Conservation (phyloP, 2,113 vertebrate genomes). For the Nettapus auritus region DNA sequence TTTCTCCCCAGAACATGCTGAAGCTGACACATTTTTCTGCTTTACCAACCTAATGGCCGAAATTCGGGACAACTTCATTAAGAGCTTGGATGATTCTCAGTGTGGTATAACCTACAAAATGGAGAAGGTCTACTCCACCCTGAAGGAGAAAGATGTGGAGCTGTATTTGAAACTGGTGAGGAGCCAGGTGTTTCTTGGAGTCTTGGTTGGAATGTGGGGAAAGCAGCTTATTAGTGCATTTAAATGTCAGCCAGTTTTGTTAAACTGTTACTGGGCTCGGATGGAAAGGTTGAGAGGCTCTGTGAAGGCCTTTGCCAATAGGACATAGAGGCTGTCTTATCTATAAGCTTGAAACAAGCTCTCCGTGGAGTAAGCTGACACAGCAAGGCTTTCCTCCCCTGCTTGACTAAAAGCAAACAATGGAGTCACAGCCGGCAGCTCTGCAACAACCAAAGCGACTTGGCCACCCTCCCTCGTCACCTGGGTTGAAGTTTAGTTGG, state of each 20-base stretch:
- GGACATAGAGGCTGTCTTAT: background rate
- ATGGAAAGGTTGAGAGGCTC: background rate
- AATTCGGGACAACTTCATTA: constrained; percentile 99
- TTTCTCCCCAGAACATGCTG: constrained; percentile 86
- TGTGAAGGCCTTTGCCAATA: background rate
- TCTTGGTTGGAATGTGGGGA: background rate
- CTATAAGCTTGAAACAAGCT: background rate
- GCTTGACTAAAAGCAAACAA: background rate
- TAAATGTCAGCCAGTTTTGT: background rate
- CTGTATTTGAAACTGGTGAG: constrained; percentile 94
- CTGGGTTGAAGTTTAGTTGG: background rate
- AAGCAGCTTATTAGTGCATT: background rate
- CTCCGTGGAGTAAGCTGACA: constrained; percentile 32
- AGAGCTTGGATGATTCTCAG: constrained; percentile 96
- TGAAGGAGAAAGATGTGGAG: constrained; percentile 92
- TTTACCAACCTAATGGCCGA: constrained; percentile 98
- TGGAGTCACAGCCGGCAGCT: no score
- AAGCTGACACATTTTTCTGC: constrained; percentile 97
- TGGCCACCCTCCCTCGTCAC: background rate
- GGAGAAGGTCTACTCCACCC: constrained; percentile 95
- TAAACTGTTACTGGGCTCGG: background rate
- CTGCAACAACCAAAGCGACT: background rate
- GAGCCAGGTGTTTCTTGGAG: background rate
- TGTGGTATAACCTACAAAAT: constrained; percentile 98
- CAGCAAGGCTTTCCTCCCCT: constrained; percentile 21